Evolutionary conservation across 1,140 invertebrate species (phyloP).

Genomic region (Episyrphus balteatus): DNA sequence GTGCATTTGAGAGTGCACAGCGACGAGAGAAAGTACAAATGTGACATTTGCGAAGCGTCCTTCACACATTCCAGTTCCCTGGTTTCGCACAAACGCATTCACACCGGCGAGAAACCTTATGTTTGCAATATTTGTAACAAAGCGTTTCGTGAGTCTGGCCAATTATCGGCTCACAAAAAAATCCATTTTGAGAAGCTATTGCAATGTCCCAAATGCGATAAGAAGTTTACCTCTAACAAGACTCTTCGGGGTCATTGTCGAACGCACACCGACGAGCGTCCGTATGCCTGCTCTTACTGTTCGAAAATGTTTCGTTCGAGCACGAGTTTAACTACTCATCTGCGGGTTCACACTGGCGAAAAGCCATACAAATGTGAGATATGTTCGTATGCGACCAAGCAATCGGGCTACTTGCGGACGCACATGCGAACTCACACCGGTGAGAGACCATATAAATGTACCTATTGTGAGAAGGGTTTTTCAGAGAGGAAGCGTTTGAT

Average conservation of each 20-base stretch:
- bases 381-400: conserved; percentile 34
- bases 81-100: conserved; percentile 53
- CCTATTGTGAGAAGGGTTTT: not conserved
- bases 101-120: conserved; percentile 67
- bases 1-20: conserved; percentile 48
- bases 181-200: conserved; percentile 58
- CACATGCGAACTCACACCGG: not conserved
- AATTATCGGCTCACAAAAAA: conserved; percentile 51
- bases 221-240: conserved; percentile 44
- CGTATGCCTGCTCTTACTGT: not conserved
- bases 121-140: conserved; percentile 74
- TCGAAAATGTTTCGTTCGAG: not conserved
- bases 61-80: conserved; percentile 65
- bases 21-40: conserved; percentile 57
- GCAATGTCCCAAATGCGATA: conserved; percentile 40
- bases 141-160: conserved; percentile 56
- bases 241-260: conserved; percentile 60
- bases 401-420: conserved; percentile 16
- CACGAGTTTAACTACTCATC: not conserved
- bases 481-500: not conserved
- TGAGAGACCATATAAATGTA: not conserved
- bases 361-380: not conserved
- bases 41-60: conserved; percentile 57
- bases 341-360: not conserved
- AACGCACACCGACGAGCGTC: conserved; percentile 62